Evolutionary conservation across 2,797 vertebrate species (phyloP).

Genomic region (Clamator glandarius): DNA sequence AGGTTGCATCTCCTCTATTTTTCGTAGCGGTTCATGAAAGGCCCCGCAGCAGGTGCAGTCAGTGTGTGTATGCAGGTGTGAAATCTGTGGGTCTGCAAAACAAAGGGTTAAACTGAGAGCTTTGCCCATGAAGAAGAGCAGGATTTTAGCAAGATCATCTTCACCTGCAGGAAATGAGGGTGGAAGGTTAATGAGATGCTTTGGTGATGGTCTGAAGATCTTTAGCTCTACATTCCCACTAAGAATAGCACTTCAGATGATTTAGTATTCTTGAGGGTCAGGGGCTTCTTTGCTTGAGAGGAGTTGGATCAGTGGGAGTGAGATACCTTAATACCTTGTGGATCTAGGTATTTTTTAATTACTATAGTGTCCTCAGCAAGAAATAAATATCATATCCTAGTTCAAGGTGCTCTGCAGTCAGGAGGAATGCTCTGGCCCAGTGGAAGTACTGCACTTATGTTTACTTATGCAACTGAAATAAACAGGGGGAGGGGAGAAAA

Average conservation of each 20-base stretch:
- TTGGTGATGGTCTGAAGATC: neutral
- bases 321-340: neutral
- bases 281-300: neutral
- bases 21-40: neutral
- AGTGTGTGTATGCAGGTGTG: neutral
- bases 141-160: neutral
- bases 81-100: neutral
- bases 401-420: neutral
- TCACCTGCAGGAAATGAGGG: neutral
- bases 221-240: neutral
- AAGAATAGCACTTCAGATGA: neutral
- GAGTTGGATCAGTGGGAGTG: neutral
- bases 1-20: neutral
- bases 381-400: neutral
- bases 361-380: neutral
- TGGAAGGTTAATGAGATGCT: neutral
- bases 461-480: slow-evolving; percentile 25
- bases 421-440: neutral
- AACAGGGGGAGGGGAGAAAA: neutral
- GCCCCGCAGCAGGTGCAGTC: neutral
- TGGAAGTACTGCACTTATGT: neutral
- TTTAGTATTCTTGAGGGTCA: neutral
- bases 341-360: neutral
- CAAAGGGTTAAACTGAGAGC: neutral
- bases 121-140: neutral